phyloP scores from a whole-genome alignment of 2,888 invertebrate genomes.

The Lydus trimaculatus region DNA sequence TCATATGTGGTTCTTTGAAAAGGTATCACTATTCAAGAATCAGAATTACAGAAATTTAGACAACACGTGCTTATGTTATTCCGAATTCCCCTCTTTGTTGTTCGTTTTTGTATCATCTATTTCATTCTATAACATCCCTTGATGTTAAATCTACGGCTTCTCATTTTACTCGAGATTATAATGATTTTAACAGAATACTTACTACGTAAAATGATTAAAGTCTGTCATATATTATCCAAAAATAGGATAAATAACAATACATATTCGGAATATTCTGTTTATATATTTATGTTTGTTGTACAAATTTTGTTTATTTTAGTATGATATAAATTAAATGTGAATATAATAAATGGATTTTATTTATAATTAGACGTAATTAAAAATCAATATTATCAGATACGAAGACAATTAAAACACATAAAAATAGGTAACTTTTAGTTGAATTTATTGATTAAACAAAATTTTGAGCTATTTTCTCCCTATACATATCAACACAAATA shows the following conservation, averaged over 20 bases:
- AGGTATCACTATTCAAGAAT: background rate
- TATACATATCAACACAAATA: too few relatives aligned
- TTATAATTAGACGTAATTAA: background rate
- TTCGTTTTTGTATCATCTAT: background rate
- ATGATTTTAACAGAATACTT: constrained; percentile 20
- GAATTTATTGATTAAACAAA: background rate
- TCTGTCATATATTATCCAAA: constrained; percentile 24
- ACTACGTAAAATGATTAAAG: constrained; percentile 16
- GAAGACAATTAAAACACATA: background rate
- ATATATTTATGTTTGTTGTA: too few relatives aligned
- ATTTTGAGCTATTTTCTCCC: background rate
- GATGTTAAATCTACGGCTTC: constrained; percentile 13
- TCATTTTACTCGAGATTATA: constrained; percentile 23
- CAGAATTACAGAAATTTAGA: constrained; percentile 19
- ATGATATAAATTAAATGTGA: background rate
- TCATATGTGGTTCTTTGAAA: background rate
- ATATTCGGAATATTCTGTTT: constrained; percentile 12
- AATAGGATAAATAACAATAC: constrained; percentile 20
- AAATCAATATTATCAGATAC: background rate
- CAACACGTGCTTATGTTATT: constrained; percentile 19
- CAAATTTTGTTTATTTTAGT: constrained; percentile 1
- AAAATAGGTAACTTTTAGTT: background rate
- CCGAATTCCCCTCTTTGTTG: constrained; percentile 13
- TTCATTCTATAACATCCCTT: constrained; percentile 7
- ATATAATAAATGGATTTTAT: background rate